Conservation (phyloP, 2,888 invertebrate genomes). For the Meghimatium bilineatum region DNA sequence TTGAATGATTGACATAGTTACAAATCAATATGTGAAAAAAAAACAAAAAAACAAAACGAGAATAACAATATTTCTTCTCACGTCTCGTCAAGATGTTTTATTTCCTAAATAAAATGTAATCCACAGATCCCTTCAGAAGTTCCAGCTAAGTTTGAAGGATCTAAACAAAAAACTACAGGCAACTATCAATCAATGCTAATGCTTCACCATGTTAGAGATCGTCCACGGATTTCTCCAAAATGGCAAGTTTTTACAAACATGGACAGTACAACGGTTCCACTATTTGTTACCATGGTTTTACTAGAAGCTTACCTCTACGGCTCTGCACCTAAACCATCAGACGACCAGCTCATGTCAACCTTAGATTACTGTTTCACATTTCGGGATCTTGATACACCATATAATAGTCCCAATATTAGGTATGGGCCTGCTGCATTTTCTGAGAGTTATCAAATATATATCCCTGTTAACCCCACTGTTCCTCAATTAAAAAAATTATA, state of each 20-base stretch:
- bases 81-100: no score
- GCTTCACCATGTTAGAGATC: no score
- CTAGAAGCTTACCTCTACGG: background rate
- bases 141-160: no score
- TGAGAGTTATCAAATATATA: background rate
- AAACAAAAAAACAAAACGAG: no score
- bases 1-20: no score
- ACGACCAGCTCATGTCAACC: background rate
- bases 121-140: no score
- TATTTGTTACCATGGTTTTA: background rate
- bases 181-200: no score
- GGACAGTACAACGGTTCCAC: background rate
- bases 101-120: no score
- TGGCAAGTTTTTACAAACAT: background rate
- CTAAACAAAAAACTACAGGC: no score
- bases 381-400: background rate
- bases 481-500: background rate
- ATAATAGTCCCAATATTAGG: background rate
- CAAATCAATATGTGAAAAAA: no score
- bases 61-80: no score
- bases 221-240: background rate
- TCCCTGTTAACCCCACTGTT: background rate
- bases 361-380: background rate
- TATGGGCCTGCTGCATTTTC: background rate
- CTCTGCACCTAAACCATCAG: background rate